Conservation (phyloP, 2,113 vertebrate genomes). For the Marcusenius ussheri region DNA sequence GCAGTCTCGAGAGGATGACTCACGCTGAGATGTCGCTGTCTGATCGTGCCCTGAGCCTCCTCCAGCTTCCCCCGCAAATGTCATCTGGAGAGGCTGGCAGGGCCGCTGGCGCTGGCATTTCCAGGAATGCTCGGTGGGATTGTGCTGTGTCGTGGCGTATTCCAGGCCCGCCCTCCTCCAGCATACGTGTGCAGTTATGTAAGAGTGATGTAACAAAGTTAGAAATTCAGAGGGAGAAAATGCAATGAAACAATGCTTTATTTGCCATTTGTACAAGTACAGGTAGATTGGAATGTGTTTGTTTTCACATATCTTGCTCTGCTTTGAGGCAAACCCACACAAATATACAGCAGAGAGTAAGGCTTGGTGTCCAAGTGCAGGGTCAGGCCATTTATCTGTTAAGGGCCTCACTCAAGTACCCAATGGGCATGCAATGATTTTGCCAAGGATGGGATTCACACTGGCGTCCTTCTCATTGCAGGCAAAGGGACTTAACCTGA, state of each 20-base stretch:
- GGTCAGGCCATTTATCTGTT: not conserved
- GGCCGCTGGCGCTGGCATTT: not conserved
- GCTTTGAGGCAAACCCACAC: not conserved
- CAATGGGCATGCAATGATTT: not conserved
- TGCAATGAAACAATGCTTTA: not conserved
- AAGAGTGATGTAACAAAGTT: slow-evolving; percentile 10
- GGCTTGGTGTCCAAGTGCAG: not conserved
- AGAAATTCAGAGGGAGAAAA: not conserved
- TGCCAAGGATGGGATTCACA: not conserved
- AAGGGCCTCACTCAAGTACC: not conserved
- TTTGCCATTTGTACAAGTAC: not conserved
- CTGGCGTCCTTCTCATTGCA: not conserved
- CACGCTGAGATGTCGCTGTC: not conserved
- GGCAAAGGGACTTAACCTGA: not conserved
- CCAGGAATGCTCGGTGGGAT: slow-evolving; percentile 6
- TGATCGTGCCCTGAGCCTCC: not conserved
- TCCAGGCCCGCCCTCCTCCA: not conserved
- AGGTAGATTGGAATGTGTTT: not conserved
- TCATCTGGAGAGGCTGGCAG: not conserved
- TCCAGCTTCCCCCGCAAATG: slow-evolving; percentile 2
- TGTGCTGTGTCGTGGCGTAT: not conserved
- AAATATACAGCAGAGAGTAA: not conserved
- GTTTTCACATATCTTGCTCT: not conserved
- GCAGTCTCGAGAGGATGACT: not conserved
- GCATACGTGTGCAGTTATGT: not conserved